Conservation (phyloP, 2,113 vertebrate genomes). For the Fulica atra region DNA sequence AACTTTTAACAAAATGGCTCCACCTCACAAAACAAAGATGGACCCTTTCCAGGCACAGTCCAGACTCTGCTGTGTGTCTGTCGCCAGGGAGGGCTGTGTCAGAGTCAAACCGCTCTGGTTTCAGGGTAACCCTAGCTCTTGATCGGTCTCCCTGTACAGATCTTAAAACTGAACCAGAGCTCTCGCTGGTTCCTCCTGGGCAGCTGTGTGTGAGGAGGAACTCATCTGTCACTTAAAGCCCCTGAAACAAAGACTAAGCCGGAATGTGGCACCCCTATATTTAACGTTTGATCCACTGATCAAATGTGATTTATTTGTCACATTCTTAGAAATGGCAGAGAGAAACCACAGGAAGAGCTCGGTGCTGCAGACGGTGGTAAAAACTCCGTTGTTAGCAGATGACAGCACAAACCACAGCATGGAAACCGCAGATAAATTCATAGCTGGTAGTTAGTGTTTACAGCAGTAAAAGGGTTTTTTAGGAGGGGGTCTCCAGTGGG, state of each 20-base stretch:
- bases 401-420: neutral
- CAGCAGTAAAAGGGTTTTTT: neutral
- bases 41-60: neutral
- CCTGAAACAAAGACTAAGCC: neutral
- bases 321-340: neutral
- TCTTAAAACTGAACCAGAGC: rapidly evolving
- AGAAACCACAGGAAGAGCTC: neutral
- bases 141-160: rapidly evolving
- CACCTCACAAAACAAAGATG: constrained; percentile 34
- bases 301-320: neutral
- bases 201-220: rapidly evolving
- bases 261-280: rapidly evolving
- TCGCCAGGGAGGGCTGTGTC: neutral
- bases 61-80: neutral
- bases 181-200: rapidly evolving
- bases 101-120: rapidly evolving
- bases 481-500: neutral
- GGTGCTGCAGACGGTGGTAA: neutral
- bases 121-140: neutral
- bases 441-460: neutral
- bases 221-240: neutral
- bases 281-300: neutral
- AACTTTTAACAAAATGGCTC: neutral
- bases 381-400: neutral
- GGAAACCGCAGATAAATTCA: neutral